Percentiles rank a stretch among this genome's conserved stretches.
Evolutionary conservation across 2,113 vertebrate genomes (phyloP).

Genomic region (Anguilla japonica): DNA sequence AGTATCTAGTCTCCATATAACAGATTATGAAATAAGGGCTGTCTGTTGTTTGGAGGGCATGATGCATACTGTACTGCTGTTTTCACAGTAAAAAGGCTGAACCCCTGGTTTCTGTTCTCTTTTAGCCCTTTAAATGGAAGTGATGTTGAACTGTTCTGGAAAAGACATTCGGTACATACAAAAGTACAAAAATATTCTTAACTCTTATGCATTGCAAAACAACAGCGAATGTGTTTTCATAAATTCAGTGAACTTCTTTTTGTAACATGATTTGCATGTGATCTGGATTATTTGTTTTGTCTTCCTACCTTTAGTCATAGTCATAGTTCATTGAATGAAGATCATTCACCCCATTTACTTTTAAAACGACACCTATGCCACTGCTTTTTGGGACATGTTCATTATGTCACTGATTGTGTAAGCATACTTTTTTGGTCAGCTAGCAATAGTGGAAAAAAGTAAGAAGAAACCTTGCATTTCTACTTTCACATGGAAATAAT

Average conservation of each 20-base stretch:
- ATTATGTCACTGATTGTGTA: neutral
- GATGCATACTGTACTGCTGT: neutral
- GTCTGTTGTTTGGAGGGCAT: neutral
- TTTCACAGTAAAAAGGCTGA: neutral
- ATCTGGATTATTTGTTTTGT: constrained; percentile 15
- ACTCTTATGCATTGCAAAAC: neutral
- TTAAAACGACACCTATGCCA: neutral
- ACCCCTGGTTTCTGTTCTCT: neutral
- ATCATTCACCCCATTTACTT: neutral
- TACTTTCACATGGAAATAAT: neutral
- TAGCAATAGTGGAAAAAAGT: neutral
- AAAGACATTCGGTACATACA: neutral
- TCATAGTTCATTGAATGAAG: neutral
- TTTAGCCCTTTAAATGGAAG: neutral
- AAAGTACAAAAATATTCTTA: neutral
- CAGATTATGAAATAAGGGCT: neutral
- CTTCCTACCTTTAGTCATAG: neutral
- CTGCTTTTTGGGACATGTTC: neutral
- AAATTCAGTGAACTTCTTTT: constrained; percentile 48
- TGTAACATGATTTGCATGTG: constrained; percentile 60
- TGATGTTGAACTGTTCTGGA: too few relatives aligned
- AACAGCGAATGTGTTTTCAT: constrained; percentile 50
- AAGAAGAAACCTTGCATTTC: neutral
- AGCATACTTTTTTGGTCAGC: neutral
- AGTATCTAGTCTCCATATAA: neutral